Evolutionary conservation across 2,888 invertebrate species (phyloP).

Genomic region (Ectropis crepuscularia): DNA sequence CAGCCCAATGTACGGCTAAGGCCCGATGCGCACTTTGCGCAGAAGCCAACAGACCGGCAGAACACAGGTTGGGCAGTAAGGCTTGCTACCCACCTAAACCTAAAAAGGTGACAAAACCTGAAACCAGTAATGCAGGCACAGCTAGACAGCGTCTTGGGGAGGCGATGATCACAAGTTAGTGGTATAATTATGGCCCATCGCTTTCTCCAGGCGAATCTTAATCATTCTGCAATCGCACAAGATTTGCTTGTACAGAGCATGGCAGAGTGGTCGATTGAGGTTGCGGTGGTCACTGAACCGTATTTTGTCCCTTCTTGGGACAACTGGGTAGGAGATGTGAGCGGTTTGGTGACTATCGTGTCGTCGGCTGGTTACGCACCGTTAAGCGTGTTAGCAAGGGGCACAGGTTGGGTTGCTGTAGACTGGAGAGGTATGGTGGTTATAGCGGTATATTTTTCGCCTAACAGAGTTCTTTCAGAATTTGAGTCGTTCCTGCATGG

Average conservation of each 20-base stretch:
- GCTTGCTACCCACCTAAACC: conserved; percentile 4
- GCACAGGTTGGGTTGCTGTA: conserved; percentile 21
- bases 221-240: conserved; percentile 22
- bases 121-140: background rate
- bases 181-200: conserved; percentile 6
- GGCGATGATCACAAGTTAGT: background rate
- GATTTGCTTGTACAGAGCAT: conserved; percentile 29
- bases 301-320: conserved; percentile 26
- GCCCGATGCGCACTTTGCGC: too few species aligned
- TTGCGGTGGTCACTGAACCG: conserved; percentile 39
- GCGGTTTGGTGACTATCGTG: conserved; percentile 18
- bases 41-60: background rate
- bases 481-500: too few species aligned
- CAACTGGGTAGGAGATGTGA: conserved; percentile 25
- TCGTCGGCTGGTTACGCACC: background rate
- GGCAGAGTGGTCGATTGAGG: conserved; percentile 33
- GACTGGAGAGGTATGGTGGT: too few species aligned
- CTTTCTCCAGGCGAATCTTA: conserved; percentile 18
- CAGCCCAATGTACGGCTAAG: too few species aligned
- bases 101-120: background rate
- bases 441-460: too few species aligned
- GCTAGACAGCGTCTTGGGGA: background rate
- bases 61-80: conserved; percentile 7
- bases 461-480: too few species aligned
- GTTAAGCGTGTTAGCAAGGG: background rate